Conservation (phyloP, 2,113 vertebrate genomes). For the Vanacampus margaritifer region DNA sequence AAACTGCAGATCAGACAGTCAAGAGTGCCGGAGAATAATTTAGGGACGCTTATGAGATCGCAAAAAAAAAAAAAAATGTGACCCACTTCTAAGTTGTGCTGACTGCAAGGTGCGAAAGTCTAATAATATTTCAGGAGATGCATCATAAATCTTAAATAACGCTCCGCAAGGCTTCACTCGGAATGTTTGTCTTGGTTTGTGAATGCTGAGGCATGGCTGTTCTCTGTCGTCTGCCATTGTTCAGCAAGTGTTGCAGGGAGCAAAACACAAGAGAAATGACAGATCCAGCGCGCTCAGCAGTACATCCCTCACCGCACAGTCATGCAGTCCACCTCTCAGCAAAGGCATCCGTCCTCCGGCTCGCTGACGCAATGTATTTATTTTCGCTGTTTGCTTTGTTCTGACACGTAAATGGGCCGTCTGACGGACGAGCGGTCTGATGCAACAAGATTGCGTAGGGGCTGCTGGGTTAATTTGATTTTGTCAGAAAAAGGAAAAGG, state of each 20-base stretch:
- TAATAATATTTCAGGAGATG: constrained; percentile 44
- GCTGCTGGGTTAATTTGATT: constrained; percentile 57
- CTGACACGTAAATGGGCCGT: constrained; percentile 66
- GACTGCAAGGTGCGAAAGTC: constrained; percentile 36
- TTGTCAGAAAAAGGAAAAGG: constrained; percentile 54
- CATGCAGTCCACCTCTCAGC: constrained; percentile 42
- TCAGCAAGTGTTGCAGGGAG: constrained; percentile 25
- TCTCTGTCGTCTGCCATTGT: constrained; percentile 23
- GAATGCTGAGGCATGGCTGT: constrained; percentile 23
- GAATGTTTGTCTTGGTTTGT: constrained; percentile 20
- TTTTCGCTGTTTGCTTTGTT: constrained; percentile 58
- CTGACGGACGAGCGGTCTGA: constrained; percentile 60
- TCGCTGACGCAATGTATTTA: constrained; percentile 26
- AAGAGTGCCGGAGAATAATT: constrained; percentile 46
- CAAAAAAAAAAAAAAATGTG: constrained; percentile 41
- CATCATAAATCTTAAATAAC: constrained; percentile 38
- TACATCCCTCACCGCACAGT: constrained; percentile 47
- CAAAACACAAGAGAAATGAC: constrained; percentile 51
- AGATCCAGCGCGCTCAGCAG: constrained; percentile 55
- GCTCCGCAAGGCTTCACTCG: neutral
- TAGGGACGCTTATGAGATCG: constrained; percentile 52
- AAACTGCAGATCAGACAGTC: constrained; percentile 43
- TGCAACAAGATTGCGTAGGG: constrained; percentile 40
- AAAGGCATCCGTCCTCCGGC: constrained; percentile 28
- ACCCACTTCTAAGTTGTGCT: constrained; percentile 51